Conservation (phyloP, 2,888 invertebrate genomes). For the Mesorhabditis sp. region DNA sequence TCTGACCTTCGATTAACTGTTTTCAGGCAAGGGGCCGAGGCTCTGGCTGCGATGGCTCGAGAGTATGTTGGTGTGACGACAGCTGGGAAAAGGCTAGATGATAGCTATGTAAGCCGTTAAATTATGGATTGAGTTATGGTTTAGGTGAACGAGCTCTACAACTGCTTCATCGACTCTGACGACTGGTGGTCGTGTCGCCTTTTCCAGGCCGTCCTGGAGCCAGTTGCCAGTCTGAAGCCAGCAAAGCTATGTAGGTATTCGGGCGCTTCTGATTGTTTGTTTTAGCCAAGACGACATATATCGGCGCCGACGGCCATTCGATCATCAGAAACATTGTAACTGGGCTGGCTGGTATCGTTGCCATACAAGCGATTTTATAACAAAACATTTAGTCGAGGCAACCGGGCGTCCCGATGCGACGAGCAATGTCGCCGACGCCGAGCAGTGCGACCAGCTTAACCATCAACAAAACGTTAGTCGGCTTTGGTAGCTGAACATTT, state of each 20-base stretch:
- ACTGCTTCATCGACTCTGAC: background rate
- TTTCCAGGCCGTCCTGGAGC: background rate
- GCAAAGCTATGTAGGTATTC: background rate
- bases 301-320: background rate
- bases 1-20: background rate
- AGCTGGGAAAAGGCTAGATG: background rate
- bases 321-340: background rate
- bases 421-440: background rate
- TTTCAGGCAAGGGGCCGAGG: slow-evolving; percentile 5
- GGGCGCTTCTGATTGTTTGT: background rate
- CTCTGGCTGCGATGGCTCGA: background rate
- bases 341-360: background rate
- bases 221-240: background rate
- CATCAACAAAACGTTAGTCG: background rate
- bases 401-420: background rate
- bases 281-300: slow-evolving; percentile 4
- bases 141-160: background rate
- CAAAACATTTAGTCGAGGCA: background rate
- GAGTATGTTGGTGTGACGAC: background rate
- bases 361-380: too few species aligned
- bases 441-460: background rate
- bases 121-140: background rate
- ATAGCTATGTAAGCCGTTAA: background rate
- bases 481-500: background rate
- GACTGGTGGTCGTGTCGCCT: background rate